Conservation (phyloP, 2,797 vertebrate species). For the Darevskia mixta region DNA sequence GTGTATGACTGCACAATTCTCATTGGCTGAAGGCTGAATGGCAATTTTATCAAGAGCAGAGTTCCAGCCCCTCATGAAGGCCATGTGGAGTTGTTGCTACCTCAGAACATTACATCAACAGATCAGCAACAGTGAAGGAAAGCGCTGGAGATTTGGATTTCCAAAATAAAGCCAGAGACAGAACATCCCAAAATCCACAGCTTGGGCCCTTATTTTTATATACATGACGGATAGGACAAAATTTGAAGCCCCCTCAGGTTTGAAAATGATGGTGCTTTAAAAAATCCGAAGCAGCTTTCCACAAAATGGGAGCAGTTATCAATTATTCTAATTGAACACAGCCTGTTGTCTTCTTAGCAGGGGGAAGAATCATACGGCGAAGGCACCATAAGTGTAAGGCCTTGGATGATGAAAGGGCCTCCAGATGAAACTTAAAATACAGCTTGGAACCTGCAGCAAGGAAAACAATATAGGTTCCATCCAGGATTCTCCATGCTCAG, state of each 20-base stretch:
- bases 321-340: slow-evolving; percentile 27
- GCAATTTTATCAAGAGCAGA: too few species aligned
- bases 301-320: not conserved
- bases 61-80: too few species aligned
- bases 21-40: not conserved
- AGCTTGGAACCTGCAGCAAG: slow-evolving; percentile 19
- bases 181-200: not conserved
- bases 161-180: not conserved
- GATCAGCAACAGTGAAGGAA: not conserved
- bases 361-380: slow-evolving; percentile 19
- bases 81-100: not conserved
- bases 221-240: not conserved
- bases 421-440: slow-evolving; percentile 20
- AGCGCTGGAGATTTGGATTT: not conserved
- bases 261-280: not conserved
- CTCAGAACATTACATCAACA: not conserved
- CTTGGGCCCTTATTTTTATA: not conserved
- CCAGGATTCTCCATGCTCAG: slow-evolving; percentile 46
- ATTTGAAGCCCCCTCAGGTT: not conserved
- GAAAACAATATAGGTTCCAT: slow-evolving; percentile 45
- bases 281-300: slow-evolving; percentile 1
- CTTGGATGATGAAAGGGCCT: slow-evolving; percentile 23
- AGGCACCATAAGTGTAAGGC: slow-evolving; percentile 17
- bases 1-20: too few species aligned
- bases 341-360: slow-evolving; percentile 25